phyloP scores from a whole-genome alignment of 2,113 vertebrate genomes.

The Enhydra lutris region DNA sequence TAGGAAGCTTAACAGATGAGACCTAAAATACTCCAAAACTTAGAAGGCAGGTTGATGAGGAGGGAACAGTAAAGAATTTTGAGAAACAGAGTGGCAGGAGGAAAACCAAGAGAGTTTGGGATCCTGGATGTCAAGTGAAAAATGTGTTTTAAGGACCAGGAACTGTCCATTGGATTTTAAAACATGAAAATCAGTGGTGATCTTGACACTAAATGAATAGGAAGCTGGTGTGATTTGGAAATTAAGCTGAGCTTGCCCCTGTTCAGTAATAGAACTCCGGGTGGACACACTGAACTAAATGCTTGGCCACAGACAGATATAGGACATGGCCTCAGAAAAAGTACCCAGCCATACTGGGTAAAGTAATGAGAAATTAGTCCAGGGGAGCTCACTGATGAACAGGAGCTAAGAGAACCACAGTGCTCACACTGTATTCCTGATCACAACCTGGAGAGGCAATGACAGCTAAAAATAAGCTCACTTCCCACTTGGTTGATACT shows the following conservation, averaged over 20 bases:
- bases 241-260: not conserved
- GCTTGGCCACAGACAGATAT: not conserved
- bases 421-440: not conserved
- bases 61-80: not conserved
- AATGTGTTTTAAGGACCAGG: not conserved
- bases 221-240: not conserved
- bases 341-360: not conserved
- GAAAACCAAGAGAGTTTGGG: not conserved
- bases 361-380: conserved; percentile 33
- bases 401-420: not conserved
- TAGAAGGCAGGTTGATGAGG: not conserved
- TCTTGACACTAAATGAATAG: not conserved
- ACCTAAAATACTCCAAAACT: not conserved
- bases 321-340: not conserved
- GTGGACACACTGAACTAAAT: not conserved
- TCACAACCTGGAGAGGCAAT: not conserved
- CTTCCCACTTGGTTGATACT: not conserved
- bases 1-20: not conserved
- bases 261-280: not conserved
- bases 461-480: conserved; percentile 5
- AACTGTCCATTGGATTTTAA: not conserved
- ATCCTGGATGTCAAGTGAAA: not conserved
- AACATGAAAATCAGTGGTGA: not conserved
- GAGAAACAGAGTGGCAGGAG: not conserved
- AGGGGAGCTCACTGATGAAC: not conserved